These are phyloP conservation scores for Eunapius fragilis DNA, from an alignment of 37 sponge, comb jelly and placozoan species.

Conservation along the genomic window DNA sequence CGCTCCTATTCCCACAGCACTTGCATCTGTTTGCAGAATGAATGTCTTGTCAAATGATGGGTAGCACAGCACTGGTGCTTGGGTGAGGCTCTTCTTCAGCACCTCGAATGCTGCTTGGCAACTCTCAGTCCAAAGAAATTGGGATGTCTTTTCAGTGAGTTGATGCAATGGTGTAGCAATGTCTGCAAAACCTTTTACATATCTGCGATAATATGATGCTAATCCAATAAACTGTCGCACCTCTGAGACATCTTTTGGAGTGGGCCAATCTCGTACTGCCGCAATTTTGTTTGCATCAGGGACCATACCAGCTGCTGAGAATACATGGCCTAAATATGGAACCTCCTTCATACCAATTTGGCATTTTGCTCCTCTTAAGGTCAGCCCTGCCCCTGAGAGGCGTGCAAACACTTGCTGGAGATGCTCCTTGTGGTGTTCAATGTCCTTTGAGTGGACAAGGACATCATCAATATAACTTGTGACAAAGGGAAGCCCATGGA, in stretches of 20 bases:
- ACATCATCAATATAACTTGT: constrained; percentile 62
- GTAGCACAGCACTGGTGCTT: no score
- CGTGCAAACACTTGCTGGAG: constrained; percentile 52
- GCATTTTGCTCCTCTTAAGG: constrained; percentile 53
- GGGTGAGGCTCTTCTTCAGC: no score
- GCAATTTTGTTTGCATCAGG: constrained; percentile 57
- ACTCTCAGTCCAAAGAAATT: no score
- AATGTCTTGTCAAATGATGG: no score
- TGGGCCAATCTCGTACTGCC: constrained; percentile 46
- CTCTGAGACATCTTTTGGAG: constrained; percentile 14
- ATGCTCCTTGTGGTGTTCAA: constrained; percentile 16
- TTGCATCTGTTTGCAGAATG: no score
- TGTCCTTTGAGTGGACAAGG: constrained; percentile 23
- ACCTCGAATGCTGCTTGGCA: no score
- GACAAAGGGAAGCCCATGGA: constrained; percentile 54
- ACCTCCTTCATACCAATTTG: constrained; percentile 41
- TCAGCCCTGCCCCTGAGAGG: constrained; percentile 44
- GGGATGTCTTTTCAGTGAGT: constrained; percentile 43
- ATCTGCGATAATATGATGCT: constrained; percentile 60
- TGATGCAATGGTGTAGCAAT: constrained; percentile 53
- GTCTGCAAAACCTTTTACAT: constrained; percentile 54
- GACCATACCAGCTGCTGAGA: constrained; percentile 48
- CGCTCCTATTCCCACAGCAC: no score
- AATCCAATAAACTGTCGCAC: constrained; percentile 59
- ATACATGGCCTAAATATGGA: constrained; percentile 54